These are phyloP conservation scores for Aplocera efformata DNA, from an alignment of 2,888 invertebrate species.

Conservation along the genomic window DNA sequence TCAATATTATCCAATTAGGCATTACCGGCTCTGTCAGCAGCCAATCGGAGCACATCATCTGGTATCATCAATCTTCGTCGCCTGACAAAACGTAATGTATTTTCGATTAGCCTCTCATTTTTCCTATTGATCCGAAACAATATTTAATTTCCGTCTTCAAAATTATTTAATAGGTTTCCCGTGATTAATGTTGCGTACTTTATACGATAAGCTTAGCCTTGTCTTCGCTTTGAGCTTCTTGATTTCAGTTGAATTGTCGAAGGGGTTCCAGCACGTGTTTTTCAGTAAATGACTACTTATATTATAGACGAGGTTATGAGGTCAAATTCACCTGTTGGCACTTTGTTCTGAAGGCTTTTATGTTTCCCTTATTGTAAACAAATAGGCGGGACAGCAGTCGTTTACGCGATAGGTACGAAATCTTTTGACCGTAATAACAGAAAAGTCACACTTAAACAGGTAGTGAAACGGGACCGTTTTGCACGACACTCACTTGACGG, in stretches of 20 bases:
- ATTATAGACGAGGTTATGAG: too few relatives aligned
- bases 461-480: constrained; percentile 19
- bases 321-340: too few relatives aligned
- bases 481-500: constrained; percentile 17
- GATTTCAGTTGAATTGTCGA: too few relatives aligned
- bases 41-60: constrained; percentile 25
- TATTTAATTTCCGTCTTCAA: constrained; percentile 15
- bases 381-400: constrained; percentile 1
- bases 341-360: background rate
- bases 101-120: constrained; percentile 18
- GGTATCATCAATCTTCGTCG: constrained; percentile 30
- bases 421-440: constrained; percentile 15
- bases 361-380: constrained; percentile 1
- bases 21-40: constrained; percentile 15
- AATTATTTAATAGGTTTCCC: constrained; percentile 13
- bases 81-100: constrained; percentile 26
- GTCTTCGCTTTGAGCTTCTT: too few relatives aligned
- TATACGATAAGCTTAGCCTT: too few relatives aligned
- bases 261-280: too few relatives aligned
- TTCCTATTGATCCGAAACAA: constrained; percentile 20
- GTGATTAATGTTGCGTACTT: constrained; percentile 14
- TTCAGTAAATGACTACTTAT: too few relatives aligned
- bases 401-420: constrained; percentile 2
- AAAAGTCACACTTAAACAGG: constrained; percentile 13
- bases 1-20: constrained; percentile 20